Evolutionary conservation across 1,140 invertebrate species (phyloP).

Genomic region (Heliconius hermathena): DNA sequence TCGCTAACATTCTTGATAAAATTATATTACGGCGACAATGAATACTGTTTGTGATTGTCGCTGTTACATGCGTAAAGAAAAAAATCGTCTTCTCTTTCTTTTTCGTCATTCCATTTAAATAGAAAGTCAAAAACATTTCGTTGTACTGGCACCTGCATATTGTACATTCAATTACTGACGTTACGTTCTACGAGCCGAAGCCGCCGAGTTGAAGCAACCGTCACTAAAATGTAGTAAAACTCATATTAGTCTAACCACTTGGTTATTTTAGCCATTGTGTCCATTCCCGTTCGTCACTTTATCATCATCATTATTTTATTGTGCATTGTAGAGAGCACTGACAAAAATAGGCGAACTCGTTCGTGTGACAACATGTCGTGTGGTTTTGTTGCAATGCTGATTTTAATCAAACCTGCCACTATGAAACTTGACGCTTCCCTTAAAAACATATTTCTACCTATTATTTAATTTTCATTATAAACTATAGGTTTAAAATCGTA

Average conservation of each 20-base stretch:
- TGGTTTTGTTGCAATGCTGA: not conserved
- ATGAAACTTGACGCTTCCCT: not conserved
- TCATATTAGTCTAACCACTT: not conserved
- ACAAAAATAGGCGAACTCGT: not conserved
- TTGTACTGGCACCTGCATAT: not conserved
- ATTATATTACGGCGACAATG: not conserved
- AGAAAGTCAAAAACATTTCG: not conserved
- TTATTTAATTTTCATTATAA: too few relatives aligned
- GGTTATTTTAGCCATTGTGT: not conserved
- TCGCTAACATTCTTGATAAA: not conserved
- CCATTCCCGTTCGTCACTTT: not conserved
- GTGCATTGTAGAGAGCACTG: not conserved
- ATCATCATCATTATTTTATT: too few relatives aligned
- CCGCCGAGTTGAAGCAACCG: not conserved
- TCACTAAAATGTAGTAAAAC: not conserved
- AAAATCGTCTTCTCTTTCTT: not conserved
- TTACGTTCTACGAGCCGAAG: not conserved
- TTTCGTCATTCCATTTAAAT: not conserved
- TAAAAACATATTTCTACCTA: too few relatives aligned
- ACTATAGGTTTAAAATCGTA: too few relatives aligned
- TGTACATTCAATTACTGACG: not conserved
- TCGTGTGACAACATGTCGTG: not conserved
- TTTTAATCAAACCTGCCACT: not conserved
- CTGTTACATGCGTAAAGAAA: not conserved
- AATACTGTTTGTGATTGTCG: not conserved